These are phyloP conservation scores for Dunckerocampus dactyliophorus DNA, from an alignment of 2,113 vertebrate genomes.

Conservation along the genomic window DNA sequence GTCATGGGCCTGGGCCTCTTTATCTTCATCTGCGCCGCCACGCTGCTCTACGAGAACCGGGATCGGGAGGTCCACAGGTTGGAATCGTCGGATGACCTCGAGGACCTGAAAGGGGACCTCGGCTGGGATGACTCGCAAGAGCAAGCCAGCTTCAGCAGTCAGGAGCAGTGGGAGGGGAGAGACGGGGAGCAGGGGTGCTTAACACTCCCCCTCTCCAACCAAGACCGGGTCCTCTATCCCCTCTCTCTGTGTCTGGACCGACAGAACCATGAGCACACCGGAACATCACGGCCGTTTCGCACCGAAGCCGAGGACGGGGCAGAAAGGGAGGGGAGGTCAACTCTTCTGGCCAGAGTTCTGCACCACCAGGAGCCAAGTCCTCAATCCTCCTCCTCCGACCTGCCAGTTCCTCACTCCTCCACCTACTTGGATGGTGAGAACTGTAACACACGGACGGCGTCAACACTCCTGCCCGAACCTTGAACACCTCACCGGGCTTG, in stretches of 20 bases:
- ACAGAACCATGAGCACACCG: slow-evolving; percentile 39
- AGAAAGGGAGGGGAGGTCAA: slow-evolving; percentile 54
- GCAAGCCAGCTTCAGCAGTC: slow-evolving; percentile 34
- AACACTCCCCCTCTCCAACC: slow-evolving; percentile 30
- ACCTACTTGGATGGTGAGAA: slow-evolving; percentile 70
- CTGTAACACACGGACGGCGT: slow-evolving; percentile 57
- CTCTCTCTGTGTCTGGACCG: slow-evolving; percentile 19
- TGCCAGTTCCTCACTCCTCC: slow-evolving; percentile 61
- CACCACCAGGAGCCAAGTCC: slow-evolving; percentile 72
- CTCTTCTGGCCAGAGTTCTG: slow-evolving; percentile 65
- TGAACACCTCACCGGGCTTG: background rate
- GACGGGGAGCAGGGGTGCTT: slow-evolving; percentile 38
- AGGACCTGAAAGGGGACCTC: slow-evolving; percentile 43
- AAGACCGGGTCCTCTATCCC: slow-evolving; percentile 22
- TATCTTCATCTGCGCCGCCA: slow-evolving; percentile 96
- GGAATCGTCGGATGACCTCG: slow-evolving; percentile 37
- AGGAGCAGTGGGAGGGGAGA: slow-evolving; percentile 38
- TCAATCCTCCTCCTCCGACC: slow-evolving; percentile 33
- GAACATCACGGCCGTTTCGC: slow-evolving; percentile 24
- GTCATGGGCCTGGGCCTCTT: slow-evolving; percentile 97
- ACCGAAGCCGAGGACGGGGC: slow-evolving; percentile 31
- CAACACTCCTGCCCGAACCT: slow-evolving; percentile 39
- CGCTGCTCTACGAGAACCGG: slow-evolving; percentile 92
- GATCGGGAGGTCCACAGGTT: slow-evolving; percentile 76
- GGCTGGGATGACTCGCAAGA: slow-evolving; percentile 55